Evolutionary conservation across 1,140 invertebrate genomes (phyloP).

Genomic region (Drosophila setifemur): DNA sequence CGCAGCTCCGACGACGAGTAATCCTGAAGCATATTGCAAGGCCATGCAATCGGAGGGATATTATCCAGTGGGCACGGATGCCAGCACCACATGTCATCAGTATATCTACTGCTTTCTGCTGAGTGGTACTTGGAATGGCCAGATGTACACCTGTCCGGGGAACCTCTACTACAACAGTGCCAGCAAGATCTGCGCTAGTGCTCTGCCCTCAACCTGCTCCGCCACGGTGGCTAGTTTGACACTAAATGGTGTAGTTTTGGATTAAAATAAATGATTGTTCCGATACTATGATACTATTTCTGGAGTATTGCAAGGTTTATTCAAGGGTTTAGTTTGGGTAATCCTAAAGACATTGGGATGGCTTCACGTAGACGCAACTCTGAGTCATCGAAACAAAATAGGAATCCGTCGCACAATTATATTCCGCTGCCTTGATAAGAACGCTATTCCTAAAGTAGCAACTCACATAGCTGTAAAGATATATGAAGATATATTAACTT

Average conservation of each 20-base stretch:
- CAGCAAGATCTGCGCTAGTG: slow-evolving; percentile 19
- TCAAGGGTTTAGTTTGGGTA: not conserved
- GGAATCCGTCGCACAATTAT: slow-evolving; percentile 35
- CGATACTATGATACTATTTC: too few relatives aligned
- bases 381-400: slow-evolving; percentile 50
- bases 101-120: slow-evolving; percentile 57
- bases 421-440: slow-evolving; percentile 43
- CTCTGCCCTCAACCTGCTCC: slow-evolving; percentile 50
- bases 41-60: slow-evolving; percentile 31
- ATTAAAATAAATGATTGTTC: slow-evolving; percentile 28
- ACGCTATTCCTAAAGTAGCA: slow-evolving; percentile 43
- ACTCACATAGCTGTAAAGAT: slow-evolving; percentile 67
- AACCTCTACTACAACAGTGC: slow-evolving; percentile 47
- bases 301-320: slow-evolving; percentile 28
- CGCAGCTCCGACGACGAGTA: slow-evolving; percentile 21
- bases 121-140: slow-evolving; percentile 50
- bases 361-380: slow-evolving; percentile 46
- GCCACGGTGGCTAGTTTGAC: slow-evolving; percentile 28
- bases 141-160: slow-evolving; percentile 52
- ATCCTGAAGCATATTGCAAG: slow-evolving; percentile 51
- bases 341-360: slow-evolving; percentile 45
- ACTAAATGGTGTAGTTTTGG: slow-evolving; percentile 42
- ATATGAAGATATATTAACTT: not conserved
- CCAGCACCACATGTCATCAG: slow-evolving; percentile 60
- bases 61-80: slow-evolving; percentile 53